phyloP scores from a whole-genome alignment of 2,888 invertebrate genomes.

The Diplolepis rosae region DNA sequence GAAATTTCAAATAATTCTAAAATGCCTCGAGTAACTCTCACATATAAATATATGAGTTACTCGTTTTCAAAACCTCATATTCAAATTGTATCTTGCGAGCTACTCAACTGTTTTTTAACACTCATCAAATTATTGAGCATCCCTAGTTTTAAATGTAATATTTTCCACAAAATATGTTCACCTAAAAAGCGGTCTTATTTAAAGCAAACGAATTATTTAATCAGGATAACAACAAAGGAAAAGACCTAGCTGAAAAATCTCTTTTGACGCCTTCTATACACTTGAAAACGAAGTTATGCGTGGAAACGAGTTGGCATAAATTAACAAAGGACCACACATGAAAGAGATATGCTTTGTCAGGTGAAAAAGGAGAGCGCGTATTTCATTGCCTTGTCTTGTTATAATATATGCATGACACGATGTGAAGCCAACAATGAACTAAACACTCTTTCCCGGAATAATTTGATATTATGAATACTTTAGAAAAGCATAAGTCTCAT shows the following conservation, averaged over 20 bases:
- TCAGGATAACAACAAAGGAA: background rate
- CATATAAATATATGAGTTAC: too few species aligned
- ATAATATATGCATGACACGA: conserved; percentile 25
- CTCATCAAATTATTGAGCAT: too few species aligned
- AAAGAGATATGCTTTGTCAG: background rate
- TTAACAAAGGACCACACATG: conserved; percentile 24
- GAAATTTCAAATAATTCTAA: too few species aligned
- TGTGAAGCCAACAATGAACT: conserved; percentile 20
- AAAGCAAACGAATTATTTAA: background rate
- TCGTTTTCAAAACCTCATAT: too few species aligned
- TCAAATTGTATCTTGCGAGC: too few species aligned
- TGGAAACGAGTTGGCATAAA: conserved; percentile 14
- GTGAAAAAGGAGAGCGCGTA: conserved; percentile 18
- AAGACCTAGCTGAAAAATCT: background rate
- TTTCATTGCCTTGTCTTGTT: conserved; percentile 25
- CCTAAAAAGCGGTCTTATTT: too few species aligned
- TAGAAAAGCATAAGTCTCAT: conserved; percentile 10
- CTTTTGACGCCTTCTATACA: conserved; percentile 16
- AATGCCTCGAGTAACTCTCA: too few species aligned
- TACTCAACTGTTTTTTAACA: too few species aligned
- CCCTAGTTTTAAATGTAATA: too few species aligned
- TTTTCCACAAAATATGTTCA: too few species aligned
- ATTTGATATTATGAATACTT: background rate
- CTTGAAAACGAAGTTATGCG: conserved; percentile 20
- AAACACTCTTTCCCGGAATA: conserved; percentile 31